Evolutionary conservation across 2,797 vertebrate species (phyloP).

Genomic region (Catamblyrhynchus diadema): DNA sequence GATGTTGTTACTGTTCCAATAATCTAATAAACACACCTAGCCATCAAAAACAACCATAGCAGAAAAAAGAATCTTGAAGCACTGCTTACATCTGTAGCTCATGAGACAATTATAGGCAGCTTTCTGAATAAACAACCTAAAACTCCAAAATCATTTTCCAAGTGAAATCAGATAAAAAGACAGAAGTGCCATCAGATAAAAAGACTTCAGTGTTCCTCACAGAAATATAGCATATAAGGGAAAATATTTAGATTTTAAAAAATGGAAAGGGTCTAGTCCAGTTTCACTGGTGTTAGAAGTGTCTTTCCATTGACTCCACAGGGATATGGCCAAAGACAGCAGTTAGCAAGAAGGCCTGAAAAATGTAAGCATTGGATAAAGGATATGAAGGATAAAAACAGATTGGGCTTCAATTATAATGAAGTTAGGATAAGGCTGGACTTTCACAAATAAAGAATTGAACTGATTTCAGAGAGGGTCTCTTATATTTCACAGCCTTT

Average conservation of each 20-base stretch:
- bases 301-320: background rate
- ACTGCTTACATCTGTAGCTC: background rate
- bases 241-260: background rate
- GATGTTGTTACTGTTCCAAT: background rate
- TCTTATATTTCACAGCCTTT: background rate
- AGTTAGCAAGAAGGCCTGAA: background rate
- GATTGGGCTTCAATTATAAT: background rate
- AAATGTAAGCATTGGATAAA: background rate
- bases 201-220: background rate
- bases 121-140: background rate
- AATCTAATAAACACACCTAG: background rate
- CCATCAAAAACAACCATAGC: background rate
- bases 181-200: background rate
- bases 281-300: background rate
- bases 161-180: background rate
- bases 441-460: background rate
- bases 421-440: background rate
- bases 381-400: background rate
- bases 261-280: background rate
- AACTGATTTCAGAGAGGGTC: background rate
- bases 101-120: background rate
- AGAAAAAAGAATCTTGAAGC: background rate
- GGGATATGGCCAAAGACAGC: background rate
- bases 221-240: background rate
- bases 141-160: background rate